Percentiles rank a stretch among this genome's conserved stretches.
Conservation (phyloP, 2,113 vertebrate species). For the Siniperca chuatsi region DNA sequence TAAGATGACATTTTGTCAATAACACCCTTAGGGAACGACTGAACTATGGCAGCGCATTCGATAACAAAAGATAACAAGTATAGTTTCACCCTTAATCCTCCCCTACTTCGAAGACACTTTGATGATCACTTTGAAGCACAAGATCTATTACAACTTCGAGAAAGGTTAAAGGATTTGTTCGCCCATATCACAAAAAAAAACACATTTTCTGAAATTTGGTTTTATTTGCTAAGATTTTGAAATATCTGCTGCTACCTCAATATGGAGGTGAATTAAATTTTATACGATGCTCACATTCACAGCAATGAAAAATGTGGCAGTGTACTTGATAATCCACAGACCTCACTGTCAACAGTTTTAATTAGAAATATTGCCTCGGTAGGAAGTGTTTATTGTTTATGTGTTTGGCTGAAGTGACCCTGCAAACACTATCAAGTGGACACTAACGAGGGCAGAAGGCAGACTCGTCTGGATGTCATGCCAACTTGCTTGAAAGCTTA, state of each 20-base stretch:
- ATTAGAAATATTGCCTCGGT: background rate
- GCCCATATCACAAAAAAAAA: background rate
- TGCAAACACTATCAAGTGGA: slow-evolving; percentile 17
- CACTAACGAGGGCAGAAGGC: slow-evolving; percentile 31
- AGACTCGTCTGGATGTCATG: slow-evolving; percentile 7
- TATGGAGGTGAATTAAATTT: background rate
- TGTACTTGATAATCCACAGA: background rate
- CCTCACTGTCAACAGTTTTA: background rate
- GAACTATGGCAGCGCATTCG: slow-evolving; percentile 19
- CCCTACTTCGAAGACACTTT: slow-evolving; percentile 20
- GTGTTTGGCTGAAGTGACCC: slow-evolving; percentile 21
- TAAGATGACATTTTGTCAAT: slow-evolving; percentile 55
- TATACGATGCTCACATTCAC: background rate
- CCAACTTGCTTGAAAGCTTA: slow-evolving; percentile 37
- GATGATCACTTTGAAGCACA: slow-evolving; percentile 1
- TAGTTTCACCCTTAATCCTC: slow-evolving; percentile 13
- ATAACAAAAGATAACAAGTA: slow-evolving; percentile 30
- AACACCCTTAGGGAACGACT: slow-evolving; percentile 25
- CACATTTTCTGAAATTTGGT: background rate
- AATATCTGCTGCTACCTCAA: background rate
- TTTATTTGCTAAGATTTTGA: background rate
- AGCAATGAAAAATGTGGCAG: background rate
- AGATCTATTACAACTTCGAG: background rate
- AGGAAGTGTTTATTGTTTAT: slow-evolving; percentile 11
- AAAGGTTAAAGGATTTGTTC: background rate